Conservation (phyloP, 2,113 vertebrate species). For the Dasypus novemcinctus region DNA sequence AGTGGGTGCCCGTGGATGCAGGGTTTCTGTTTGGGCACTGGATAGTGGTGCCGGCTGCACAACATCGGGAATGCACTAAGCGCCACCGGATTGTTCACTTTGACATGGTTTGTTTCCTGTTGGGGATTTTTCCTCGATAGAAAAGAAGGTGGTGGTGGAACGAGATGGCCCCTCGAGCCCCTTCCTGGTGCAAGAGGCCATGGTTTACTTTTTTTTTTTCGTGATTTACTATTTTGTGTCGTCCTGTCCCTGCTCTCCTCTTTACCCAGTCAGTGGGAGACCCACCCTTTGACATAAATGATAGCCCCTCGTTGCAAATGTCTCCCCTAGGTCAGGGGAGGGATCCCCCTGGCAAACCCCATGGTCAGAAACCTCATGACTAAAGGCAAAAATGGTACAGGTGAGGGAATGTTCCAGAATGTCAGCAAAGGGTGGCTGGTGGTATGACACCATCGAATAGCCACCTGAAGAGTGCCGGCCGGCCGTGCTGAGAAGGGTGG, state of each 20-base stretch:
- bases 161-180: background rate
- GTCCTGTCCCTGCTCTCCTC: rapidly evolving
- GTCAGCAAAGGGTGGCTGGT: background rate
- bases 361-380: background rate
- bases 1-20: rapidly evolving
- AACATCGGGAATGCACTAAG: rapidly evolving
- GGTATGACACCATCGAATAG: rapidly evolving
- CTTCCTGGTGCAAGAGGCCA: rapidly evolving
- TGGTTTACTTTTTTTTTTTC: no score
- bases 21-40: background rate
- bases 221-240: no score
- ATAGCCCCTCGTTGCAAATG: rapidly evolving
- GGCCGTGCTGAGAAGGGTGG: background rate
- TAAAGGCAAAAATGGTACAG: background rate
- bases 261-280: background rate
- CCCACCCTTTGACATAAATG: no score
- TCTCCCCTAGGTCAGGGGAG: no score
- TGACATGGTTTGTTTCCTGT: background rate
- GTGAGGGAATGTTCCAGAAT: background rate
- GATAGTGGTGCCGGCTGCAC: no score
- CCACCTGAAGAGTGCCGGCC: rapidly evolving
- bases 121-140: background rate
- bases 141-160: background rate
- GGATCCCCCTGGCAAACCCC: rapidly evolving
- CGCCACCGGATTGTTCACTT: rapidly evolving